Evolutionary conservation across 64 coral and sea anemone genomes (phyloP), one percentile per base, ranked within the genome.

Genomic region (Exaiptasia diaphana): DNA sequence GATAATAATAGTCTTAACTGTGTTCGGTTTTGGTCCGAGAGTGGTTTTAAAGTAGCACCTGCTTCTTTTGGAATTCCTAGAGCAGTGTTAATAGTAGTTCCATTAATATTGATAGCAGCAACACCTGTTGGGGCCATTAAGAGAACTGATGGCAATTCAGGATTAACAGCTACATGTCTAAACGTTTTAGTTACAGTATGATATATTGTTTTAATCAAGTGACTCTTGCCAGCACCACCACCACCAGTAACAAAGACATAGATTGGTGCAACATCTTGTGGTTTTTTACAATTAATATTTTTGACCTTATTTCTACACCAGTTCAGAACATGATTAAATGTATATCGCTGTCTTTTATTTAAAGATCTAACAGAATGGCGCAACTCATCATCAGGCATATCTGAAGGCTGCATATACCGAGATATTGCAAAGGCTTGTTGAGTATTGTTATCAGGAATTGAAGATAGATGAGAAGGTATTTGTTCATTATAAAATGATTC

Each of bases 31-130:
- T 87, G 57, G 40, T 87, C 72, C 43, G 83, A 75, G 56, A 73
- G 39, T 50, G 41, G 21, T 21, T 18, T 53, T 23, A 90, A 4
- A 45, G 36, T 65, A 40, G 75, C 69, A 20, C 88, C 71, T 75
- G 72, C 14, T 68, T 83, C 41, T 68, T 83, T 90, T 5, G 80
- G 88, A 69, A 90, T 90, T 52, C 18, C 45, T 76, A 76, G 18
- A 33, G 54, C 88, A 53, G 80, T 77, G 67, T 86, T 86, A 32
- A 86, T 23, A 43, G 83, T 86, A 22, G 73, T 76, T 28, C 73
- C 73, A 76, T 76, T 28, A 27, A 76, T 76, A 53, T 54, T 76
- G 45, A 76, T 76, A 52, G 49, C 49, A 52, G 49, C 10, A n/a
- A 52, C 49, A 10, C 10, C 49, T 52, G 49, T 52, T 10, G 49